Evolutionary conservation across 2,888 invertebrate species (phyloP).

Genomic region (Danaus chrysippus): DNA sequence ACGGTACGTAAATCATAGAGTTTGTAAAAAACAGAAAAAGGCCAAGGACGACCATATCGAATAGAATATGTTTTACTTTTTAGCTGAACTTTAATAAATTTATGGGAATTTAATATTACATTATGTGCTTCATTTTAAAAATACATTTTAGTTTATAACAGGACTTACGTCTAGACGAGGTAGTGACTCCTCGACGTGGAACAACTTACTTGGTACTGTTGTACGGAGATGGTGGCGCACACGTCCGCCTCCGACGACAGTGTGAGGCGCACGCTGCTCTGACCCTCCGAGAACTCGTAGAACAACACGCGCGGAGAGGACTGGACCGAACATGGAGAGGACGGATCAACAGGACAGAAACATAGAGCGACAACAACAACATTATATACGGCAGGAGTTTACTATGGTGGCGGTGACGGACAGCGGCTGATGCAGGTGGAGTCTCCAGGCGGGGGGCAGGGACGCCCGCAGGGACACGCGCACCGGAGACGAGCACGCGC

Average conservation of each 20-base stretch:
- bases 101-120: no score
- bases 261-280: constrained; percentile 55
- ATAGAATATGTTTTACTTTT: no score
- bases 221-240: constrained; percentile 62
- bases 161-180: no score
- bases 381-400: neutral
- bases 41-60: no score
- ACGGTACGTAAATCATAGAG: no score
- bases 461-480: constrained; percentile 43
- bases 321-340: constrained; percentile 35
- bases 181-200: no score
- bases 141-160: no score
- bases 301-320: constrained; percentile 49
- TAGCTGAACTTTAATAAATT: no score
- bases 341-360: neutral
- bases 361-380: neutral
- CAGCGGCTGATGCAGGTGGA: constrained; percentile 38
- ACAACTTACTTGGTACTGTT: constrained; percentile 51
- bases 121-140: no score
- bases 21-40: no score
- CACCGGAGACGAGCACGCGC: constrained; percentile 47
- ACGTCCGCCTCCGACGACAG: constrained; percentile 52
- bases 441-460: constrained; percentile 45
- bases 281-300: constrained; percentile 49
- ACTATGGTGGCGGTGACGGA: constrained; percentile 42